phyloP scores from a whole-genome alignment of 2,797 vertebrate genomes.

The Monodelphis domestica region DNA sequence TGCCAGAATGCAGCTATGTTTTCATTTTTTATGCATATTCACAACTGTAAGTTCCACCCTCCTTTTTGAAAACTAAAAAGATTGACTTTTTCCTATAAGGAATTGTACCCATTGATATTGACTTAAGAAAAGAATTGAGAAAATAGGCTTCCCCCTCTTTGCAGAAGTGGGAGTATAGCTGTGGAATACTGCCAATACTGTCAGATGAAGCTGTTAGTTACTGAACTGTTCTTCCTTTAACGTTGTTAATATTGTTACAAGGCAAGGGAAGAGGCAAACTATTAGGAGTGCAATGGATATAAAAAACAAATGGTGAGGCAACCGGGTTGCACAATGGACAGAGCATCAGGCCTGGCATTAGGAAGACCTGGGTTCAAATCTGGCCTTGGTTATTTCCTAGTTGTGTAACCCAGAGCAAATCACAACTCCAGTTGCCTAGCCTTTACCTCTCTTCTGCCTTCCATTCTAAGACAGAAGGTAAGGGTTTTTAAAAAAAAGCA shows the following conservation, averaged over 20 bases:
- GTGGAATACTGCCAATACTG: background rate
- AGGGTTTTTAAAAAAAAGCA: too few species aligned
- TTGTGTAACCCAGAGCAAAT: too few species aligned
- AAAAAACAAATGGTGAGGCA: background rate
- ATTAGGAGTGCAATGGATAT: background rate
- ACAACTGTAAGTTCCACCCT: background rate
- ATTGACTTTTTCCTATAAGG: background rate
- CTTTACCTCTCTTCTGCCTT: too few species aligned
- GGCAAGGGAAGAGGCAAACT: background rate
- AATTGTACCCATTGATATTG: background rate
- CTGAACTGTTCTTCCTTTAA: background rate
- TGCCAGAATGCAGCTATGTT: background rate
- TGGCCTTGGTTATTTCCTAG: too few species aligned
- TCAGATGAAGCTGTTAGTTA: background rate
- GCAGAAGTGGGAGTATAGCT: background rate
- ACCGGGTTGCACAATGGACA: too few species aligned
- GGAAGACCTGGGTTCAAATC: too few species aligned
- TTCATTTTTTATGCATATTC: background rate
- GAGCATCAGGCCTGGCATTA: too few species aligned
- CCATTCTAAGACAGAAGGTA: too few species aligned
- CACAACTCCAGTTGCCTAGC: too few species aligned
- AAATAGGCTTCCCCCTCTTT: background rate
- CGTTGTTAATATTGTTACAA: background rate
- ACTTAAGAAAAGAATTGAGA: background rate
- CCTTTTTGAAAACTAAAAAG: background rate